Percentiles rank a stretch among this genome's conserved stretches.
Conservation (phyloP, 2,113 vertebrate genomes). For the Stegastes partitus region DNA sequence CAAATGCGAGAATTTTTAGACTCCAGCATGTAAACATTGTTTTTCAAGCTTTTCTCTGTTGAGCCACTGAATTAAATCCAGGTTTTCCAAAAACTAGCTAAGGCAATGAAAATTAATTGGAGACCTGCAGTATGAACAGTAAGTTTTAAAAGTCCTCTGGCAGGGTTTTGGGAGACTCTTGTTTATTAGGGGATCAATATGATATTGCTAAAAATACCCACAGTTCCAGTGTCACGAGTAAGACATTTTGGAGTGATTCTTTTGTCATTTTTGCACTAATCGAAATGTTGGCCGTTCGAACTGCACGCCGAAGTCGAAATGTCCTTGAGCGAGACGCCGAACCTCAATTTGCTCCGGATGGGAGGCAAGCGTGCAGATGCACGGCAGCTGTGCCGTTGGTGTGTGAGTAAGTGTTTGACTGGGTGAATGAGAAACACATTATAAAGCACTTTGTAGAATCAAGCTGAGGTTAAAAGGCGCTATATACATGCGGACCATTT, state of each 20-base stretch:
- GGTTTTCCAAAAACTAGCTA: background rate
- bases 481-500: background rate
- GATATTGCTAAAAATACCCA: background rate
- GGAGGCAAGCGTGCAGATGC: too few species aligned
- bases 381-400: too few species aligned
- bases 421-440: too few species aligned
- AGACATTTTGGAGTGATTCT: too few species aligned
- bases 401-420: too few species aligned
- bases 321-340: background rate
- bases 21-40: background rate
- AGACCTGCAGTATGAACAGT: slow-evolving; percentile 10
- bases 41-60: slow-evolving; percentile 27
- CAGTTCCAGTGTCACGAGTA: background rate
- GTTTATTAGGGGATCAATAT: background rate
- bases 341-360: too few species aligned
- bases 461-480: too few species aligned
- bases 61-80: slow-evolving; percentile 10
- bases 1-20: background rate
- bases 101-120: slow-evolving; percentile 18
- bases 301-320: too few species aligned
- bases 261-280: too few species aligned
- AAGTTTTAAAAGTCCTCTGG: slow-evolving; percentile 8
- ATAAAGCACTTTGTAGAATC: too few species aligned
- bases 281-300: too few species aligned
- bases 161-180: background rate